Evolutionary conservation across 2,113 vertebrate species (phyloP).

Genomic region (Chascanopsetta lugubris): DNA sequence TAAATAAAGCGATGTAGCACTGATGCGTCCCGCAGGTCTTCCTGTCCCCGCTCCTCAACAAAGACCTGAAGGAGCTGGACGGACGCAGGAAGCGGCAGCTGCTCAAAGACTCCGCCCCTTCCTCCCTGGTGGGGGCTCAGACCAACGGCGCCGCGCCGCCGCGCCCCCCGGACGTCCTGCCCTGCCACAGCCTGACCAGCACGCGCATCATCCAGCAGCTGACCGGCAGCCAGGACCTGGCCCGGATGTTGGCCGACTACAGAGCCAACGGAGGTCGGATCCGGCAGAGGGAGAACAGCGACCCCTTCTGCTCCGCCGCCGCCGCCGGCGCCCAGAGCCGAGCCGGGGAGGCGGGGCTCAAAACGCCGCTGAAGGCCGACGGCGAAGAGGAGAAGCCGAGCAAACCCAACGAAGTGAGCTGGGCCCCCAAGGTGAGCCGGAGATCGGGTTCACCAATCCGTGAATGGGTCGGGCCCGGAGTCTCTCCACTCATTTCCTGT

Average conservation of each 20-base stretch:
- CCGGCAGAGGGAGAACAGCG: slow-evolving; percentile 81
- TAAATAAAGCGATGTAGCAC: no score
- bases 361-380: slow-evolving; percentile 80
- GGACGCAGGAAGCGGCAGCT: slow-evolving; percentile 91
- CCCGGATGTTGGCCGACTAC: slow-evolving; percentile 94
- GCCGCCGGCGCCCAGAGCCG: slow-evolving; percentile 14
- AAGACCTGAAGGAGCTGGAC: slow-evolving; percentile 91
- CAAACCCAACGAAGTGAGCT: slow-evolving; percentile 82
- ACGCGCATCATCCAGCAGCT: slow-evolving; percentile 90
- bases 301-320: slow-evolving; percentile 80
- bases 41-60: slow-evolving; percentile 92
- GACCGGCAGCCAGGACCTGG: slow-evolving; percentile 84
- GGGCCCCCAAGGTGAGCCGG: slow-evolving; percentile 87
- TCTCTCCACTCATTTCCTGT: no score
- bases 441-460: neutral
- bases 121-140: slow-evolving; percentile 73
- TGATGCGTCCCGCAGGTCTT: slow-evolving; percentile 83
- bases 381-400: slow-evolving; percentile 86
- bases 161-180: slow-evolving; percentile 84
- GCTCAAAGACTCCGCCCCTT: slow-evolving; percentile 86
- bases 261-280: slow-evolving; percentile 93
- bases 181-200: slow-evolving; percentile 88
- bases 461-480: no score
- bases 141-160: slow-evolving; percentile 81
- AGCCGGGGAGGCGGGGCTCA: slow-evolving; percentile 58